These are phyloP conservation scores for Pterois miles DNA, from an alignment of 2,797 vertebrate species.

Conservation along the genomic window DNA sequence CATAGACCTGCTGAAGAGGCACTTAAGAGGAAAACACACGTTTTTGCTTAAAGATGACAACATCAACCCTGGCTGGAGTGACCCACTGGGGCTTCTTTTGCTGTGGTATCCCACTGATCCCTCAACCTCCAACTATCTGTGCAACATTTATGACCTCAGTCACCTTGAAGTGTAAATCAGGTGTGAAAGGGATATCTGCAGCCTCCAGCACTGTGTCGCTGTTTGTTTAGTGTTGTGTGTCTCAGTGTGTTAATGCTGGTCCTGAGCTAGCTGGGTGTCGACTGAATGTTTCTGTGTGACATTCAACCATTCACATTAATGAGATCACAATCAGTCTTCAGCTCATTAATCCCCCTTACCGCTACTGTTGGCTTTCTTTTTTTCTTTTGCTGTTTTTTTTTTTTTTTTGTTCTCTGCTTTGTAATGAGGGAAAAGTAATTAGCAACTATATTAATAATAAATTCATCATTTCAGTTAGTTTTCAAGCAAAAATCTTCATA, in stretches of 20 bases:
- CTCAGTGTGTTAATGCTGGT: background rate
- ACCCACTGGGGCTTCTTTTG: background rate
- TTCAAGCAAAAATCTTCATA: background rate
- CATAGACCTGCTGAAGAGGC: background rate
- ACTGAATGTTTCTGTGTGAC: background rate
- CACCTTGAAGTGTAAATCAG: background rate
- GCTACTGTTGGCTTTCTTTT: background rate
- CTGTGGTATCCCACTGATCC: background rate
- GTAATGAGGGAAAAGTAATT: too few species aligned
- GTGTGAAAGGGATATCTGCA: background rate
- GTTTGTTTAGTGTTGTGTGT: background rate
- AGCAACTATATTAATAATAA: too few species aligned
- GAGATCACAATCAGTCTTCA: background rate
- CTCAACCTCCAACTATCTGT: background rate
- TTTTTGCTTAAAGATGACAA: background rate
- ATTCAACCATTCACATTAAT: background rate
- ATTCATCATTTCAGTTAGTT: background rate
- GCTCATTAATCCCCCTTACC: background rate
- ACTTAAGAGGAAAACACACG: background rate
- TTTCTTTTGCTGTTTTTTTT: background rate
- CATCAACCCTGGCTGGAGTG: background rate
- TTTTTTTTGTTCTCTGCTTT: background rate
- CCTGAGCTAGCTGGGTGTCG: constrained; percentile 1
- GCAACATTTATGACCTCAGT: background rate
- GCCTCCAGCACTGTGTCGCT: background rate